Evolutionary conservation across 2,113 vertebrate species (phyloP).

Genomic region (Pollachius pollachius): DNA sequence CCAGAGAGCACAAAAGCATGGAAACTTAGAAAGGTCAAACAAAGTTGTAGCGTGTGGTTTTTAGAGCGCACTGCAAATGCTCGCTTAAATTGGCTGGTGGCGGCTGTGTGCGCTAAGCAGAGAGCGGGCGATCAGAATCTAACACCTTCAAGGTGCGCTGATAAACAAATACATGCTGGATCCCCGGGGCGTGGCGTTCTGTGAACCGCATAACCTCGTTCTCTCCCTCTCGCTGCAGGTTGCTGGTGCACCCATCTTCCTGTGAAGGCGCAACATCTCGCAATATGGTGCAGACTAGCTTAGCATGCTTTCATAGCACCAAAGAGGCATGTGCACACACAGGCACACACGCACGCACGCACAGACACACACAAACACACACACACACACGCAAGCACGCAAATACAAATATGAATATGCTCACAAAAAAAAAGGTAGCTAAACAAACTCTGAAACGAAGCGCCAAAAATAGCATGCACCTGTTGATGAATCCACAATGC

Average conservation of each 20-base stretch:
- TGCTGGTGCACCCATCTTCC: slow-evolving; percentile 66
- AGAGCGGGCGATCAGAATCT: slow-evolving; percentile 39
- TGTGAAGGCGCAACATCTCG: slow-evolving; percentile 63
- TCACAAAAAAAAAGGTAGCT: slow-evolving; percentile 29
- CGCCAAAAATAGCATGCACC: slow-evolving; percentile 73
- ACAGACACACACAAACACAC: slow-evolving; percentile 7
- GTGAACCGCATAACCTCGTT: slow-evolving; percentile 58
- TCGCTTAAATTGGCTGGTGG: slow-evolving; percentile 39
- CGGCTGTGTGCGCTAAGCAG: slow-evolving; percentile 13
- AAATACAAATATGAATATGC: slow-evolving; percentile 13
- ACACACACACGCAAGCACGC: slow-evolving; percentile 15
- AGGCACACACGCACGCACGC: slow-evolving; percentile 9
- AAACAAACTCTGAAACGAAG: slow-evolving; percentile 54
- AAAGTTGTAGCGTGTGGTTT: slow-evolving; percentile 51
- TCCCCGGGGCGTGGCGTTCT: slow-evolving; percentile 66
- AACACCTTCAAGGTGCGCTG: slow-evolving; percentile 59
- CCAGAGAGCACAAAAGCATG: slow-evolving; percentile 29
- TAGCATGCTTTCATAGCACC: no score
- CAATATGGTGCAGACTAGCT: no score
- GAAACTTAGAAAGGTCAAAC: slow-evolving; percentile 71
- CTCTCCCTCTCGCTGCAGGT: slow-evolving; percentile 55
- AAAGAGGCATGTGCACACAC: slow-evolving; percentile 10
- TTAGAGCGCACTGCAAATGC: slow-evolving; percentile 21
- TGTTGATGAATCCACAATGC: slow-evolving; percentile 75
- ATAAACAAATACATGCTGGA: slow-evolving; percentile 70